These are phyloP conservation scores for Abrostola tripartita DNA, from an alignment of 2,888 invertebrate species.

Conservation along the genomic window DNA sequence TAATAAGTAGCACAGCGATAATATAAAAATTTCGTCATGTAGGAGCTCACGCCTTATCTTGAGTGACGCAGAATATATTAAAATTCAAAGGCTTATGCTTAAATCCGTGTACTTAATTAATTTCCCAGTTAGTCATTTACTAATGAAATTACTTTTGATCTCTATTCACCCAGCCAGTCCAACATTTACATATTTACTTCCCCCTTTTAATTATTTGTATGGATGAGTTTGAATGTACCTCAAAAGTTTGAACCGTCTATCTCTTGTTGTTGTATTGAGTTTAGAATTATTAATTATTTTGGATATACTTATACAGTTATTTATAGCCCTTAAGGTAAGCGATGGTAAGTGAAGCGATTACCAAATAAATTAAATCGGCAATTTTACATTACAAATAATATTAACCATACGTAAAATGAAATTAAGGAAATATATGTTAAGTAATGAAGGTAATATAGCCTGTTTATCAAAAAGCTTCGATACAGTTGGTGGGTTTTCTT, in stretches of 20 bases:
- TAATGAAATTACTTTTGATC: conserved; percentile 41
- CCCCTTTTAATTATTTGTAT: conserved; percentile 2
- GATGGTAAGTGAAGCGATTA: no score
- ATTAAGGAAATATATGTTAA: no score
- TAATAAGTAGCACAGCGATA: background rate
- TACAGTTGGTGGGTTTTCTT: no score
- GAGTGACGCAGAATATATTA: conserved; percentile 41
- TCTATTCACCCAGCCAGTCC: conserved; percentile 1
- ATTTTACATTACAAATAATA: no score
- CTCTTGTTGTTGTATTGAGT: conserved; percentile 1
- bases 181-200: conserved; percentile 5
- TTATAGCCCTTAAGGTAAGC: no score
- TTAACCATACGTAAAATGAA: no score
- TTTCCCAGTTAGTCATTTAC: conserved; percentile 43
- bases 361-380: no score
- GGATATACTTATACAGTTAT: background rate
- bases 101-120: conserved; percentile 32
- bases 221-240: conserved; percentile 1
- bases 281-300: background rate
- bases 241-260: background rate
- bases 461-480: no score
- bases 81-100: conserved; percentile 38
- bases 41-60: conserved; percentile 48
- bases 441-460: no score
- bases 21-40: conserved; percentile 29